phyloP scores from a whole-genome alignment of 2,113 vertebrate species.

The Nesogale talazaci region DNA sequence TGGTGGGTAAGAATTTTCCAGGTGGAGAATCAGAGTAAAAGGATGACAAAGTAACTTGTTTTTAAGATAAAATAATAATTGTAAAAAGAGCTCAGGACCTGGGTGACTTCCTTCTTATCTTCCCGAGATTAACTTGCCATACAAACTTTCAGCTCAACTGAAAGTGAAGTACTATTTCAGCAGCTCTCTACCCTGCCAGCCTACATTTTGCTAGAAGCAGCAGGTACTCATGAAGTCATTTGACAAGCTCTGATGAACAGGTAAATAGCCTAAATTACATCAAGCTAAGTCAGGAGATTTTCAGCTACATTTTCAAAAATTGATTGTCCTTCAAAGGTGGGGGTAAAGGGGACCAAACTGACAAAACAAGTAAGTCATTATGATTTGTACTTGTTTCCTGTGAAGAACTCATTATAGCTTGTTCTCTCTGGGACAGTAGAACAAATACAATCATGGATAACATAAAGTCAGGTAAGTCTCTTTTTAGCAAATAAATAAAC shows the following conservation, averaged over 20 bases:
- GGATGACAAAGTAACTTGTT: background rate
- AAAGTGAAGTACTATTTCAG: background rate
- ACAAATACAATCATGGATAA: background rate
- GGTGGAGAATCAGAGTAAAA: background rate
- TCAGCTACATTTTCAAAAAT: background rate
- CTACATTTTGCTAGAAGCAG: background rate
- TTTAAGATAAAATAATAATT: background rate
- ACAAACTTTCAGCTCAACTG: background rate
- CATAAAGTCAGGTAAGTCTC: slow-evolving; percentile 8
- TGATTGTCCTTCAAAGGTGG: background rate
- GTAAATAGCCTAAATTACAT: background rate
- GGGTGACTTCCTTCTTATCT: background rate
- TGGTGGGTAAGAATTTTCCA: background rate
- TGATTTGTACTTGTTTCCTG: slow-evolving; percentile 20
- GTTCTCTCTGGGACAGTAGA: background rate
- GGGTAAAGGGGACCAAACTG: background rate
- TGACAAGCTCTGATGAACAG: background rate
- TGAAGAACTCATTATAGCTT: background rate
- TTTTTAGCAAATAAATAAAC: slow-evolving; percentile 42
- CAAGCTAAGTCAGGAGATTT: background rate
- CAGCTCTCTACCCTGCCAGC: background rate
- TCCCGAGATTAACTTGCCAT: background rate
- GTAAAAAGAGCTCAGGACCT: background rate
- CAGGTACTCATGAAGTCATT: background rate
- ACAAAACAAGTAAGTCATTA: background rate